Evolutionary conservation across 2,888 invertebrate species (phyloP), one percentile per base, ranked within the genome.

Genomic region (Sisyra terminalis): DNA sequence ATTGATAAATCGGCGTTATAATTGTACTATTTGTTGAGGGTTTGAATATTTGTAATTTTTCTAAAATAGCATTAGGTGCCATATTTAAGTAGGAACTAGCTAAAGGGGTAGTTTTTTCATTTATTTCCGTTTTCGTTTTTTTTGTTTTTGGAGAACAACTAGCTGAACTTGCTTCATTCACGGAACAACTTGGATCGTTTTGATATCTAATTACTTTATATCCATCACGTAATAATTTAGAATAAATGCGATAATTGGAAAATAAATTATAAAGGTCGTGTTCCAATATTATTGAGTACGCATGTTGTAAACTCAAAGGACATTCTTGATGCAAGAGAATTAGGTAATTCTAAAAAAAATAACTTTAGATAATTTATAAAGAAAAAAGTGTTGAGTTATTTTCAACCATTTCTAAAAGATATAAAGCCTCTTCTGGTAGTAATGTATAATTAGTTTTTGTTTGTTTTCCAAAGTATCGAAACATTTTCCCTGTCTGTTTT

Each of bases 351-450:
- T 80, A 60, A 24, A 24, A 24, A 5, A 24, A 24, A 45, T 70
- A 61, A 49, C 32, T 42, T 42, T 40, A 40, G 3, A 29, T 40
- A 11, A 37, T 37, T n/a, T 10, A 29, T 30, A 16, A 15, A 16
- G n/a, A 24, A 38, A 17, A 32, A 34, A 18, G 24, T 31, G 13
- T 5, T 3, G 30, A 9, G 10, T 29, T 29, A 10, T 10, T 29
- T 29, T 8, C 8, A 10, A 79, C 80, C 53, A 69, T 65, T 70
- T 80, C 80, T 53, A 80, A 59, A 38, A 80, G 60, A 54, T 67
- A 71, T 34, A 80, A 58, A 30, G 75, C 67, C 63, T 80, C 80
- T 58, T 79, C 79, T 2, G 79, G 75, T 39, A 64, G 59, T 2
- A 81, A 49, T 48, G 51, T 59, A 32, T 51, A 52, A 10, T 57